A percentile compares a stretch with the other conserved stretches of the same genome.
phyloP scores from a whole-genome alignment of 2,797 vertebrate species.

The Neosilurus hyrtlii region DNA sequence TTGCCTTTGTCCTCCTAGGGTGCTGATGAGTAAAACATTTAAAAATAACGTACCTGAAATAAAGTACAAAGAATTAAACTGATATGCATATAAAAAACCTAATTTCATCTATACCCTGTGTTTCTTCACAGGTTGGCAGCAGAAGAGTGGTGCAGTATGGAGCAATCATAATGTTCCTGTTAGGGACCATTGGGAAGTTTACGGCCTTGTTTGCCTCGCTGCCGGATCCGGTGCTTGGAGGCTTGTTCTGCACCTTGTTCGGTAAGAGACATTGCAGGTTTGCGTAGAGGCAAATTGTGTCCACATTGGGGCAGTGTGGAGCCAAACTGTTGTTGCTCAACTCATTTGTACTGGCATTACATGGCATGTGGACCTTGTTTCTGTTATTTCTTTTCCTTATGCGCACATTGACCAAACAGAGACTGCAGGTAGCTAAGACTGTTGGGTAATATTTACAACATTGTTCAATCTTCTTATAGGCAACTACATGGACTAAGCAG shows the following conservation, averaged over 20 bases:
- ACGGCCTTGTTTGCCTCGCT: slow-evolving; percentile 91
- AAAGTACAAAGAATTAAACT: neutral
- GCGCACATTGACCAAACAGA: neutral
- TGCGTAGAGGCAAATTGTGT: slow-evolving; percentile 5
- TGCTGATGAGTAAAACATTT: neutral
- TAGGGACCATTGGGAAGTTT: slow-evolving; percentile 93
- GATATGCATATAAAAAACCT: neutral
- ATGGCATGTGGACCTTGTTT: neutral
- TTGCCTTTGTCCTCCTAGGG: slow-evolving; percentile 11
- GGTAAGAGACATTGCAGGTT: slow-evolving; percentile 72
- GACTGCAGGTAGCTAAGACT: neutral
- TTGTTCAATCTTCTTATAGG: neutral
- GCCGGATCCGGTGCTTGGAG: slow-evolving; percentile 92
- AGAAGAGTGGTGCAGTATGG: slow-evolving; percentile 93
- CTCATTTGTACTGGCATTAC: neutral
- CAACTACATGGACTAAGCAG: neutral
- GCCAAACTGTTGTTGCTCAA: neutral
- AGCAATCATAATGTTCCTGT: slow-evolving; percentile 86
- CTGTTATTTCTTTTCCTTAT: neutral
- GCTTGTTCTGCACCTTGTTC: slow-evolving; percentile 96
- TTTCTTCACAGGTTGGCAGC: slow-evolving; percentile 83
- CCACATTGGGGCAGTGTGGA: slow-evolving; percentile 50
- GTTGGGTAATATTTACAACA: neutral
- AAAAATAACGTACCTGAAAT: neutral
- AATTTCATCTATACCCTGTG: neutral